phyloP scores from a whole-genome alignment of 2,797 vertebrate species.

The Liparis tanakae region DNA sequence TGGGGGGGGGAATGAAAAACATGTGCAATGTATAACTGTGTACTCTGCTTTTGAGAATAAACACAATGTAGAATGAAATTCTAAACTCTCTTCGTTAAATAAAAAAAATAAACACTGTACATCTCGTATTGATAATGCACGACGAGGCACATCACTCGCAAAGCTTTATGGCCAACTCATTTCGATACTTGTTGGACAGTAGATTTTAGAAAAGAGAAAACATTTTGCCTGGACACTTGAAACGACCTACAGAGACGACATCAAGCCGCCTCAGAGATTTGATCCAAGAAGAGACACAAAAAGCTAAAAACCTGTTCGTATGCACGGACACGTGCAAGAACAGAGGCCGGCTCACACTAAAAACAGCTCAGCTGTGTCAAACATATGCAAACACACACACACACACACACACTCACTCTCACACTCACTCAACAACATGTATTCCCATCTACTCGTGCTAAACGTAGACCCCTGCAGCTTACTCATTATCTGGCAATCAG shows the following conservation, averaged over 20 bases:
- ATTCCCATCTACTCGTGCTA: constrained; percentile 30
- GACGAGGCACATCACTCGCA: neutral
- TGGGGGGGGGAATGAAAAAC: too few species aligned
- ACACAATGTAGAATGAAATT: too few species aligned
- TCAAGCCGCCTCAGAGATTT: neutral
- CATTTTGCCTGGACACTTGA: neutral
- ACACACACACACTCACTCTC: constrained; percentile 17
- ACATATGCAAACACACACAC: constrained; percentile 51
- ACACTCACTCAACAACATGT: constrained; percentile 37
- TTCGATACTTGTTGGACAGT: neutral
- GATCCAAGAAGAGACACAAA: constrained; percentile 7
- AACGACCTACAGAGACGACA: neutral
- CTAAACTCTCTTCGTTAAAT: too few species aligned
- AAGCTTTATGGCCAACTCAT: neutral
- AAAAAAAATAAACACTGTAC: too few species aligned
- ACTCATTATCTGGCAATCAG: constrained; percentile 57
- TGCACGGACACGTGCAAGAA: neutral
- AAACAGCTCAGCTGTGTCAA: constrained; percentile 54
- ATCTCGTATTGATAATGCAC: neutral
- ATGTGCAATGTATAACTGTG: too few species aligned
- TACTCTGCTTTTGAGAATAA: too few species aligned
- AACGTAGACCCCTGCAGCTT: constrained; percentile 53
- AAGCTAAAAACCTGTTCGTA: neutral
- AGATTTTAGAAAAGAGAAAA: too few species aligned
- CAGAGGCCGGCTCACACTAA: constrained; percentile 30